Evolutionary conservation across 1,140 invertebrate species (phyloP), one percentile per base, ranked within the genome.

Genomic region (Drosophila hydei): DNA sequence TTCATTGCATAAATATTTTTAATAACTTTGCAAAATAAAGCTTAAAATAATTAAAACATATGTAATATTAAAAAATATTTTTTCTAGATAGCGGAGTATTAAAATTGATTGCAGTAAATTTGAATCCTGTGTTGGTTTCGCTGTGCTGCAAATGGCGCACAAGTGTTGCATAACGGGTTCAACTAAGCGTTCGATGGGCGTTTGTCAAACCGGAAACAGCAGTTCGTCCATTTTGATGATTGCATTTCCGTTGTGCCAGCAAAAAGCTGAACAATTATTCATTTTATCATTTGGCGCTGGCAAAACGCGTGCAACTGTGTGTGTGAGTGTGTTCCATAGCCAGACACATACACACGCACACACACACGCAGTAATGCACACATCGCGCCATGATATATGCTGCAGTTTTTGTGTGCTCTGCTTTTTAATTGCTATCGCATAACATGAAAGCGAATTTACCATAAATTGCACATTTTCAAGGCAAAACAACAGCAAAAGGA

Each of bases 371-470:
- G n/a, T n/a, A n/a, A n/a, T n/a, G n/a, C n/a, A n/a, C n/a, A 38
- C 4, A 48, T 59, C 43, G 50, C 36, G 36, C 60, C 19, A 60
- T 77, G 52, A 83, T 63, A 69, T 68, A 72, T 84, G 71, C 48
- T 72, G 30, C 45, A 52, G 40, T 60, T 64, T 74, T 70, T 72
- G 50, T 69, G 42, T 21, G 42, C 45, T 19, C 16, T 25, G 21
- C 47, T 50, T 79, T 84, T 84, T 79, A 87, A 84, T 85, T 85
- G 80, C 74, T 75, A 72, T 72, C 71, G 74, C 65, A 80, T 48
- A 68, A 72, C 70, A 72, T 68, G 50, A 72, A 68, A 50, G 50
- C 56, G 33, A 68, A 68, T 72, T 72, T 68, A 48, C 63, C 63
- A 72, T 85, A 87, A 85, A 85, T 85, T 73, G 69, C 77, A 59